Base-by-base conservation (phyloP, 1,140 invertebrate species). In the Ooceraea biroi region DNA sequence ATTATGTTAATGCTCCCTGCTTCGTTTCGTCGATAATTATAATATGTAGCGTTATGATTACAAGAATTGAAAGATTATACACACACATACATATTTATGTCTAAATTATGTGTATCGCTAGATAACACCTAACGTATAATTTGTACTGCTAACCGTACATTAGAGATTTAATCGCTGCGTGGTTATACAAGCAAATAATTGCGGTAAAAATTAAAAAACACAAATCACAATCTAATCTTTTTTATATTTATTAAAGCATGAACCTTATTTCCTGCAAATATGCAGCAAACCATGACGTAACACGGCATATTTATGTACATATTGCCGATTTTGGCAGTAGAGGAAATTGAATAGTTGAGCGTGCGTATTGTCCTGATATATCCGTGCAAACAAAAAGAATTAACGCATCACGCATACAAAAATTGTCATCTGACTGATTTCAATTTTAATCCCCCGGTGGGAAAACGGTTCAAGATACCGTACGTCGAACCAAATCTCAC, bases 341-440 rank as follows among this genome's bases (percentile, higher is more conserved):
- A 19, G 44, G 44, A 48, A 68, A 50, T 69, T 17, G 66, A 69
- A 52, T 69, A 69, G 46, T 50, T 22, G 46, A 46, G 17, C 22
- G 48, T 69, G 17, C 22, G 48, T 69, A 69, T 50, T 50, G 66
- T 50, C 44, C 14, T 25, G 14, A 11, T n/a, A 5, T 50, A 30
- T 50, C 17, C 48, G 44, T 30, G 27, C 27, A 50, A n/a, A 50
- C 2, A 25, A 7, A 50, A 50, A 69, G 17, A 69, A 50, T 50
- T n/a, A 68, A 46, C 12, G 14, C 0, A 66, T 44, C 7, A 25
- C 14, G 22, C 1, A 17, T 48, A 68, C 50, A 27, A 50, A 68
- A 69, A 27, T 50, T 36, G 3, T 19, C 4, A 50, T 68, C 27
- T 50, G 17, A 50, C 25, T 68, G 3, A 17, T 48, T 68, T 68